These are phyloP conservation scores for Gambusia yucatana DNA, from an alignment of 2,797 vertebrate genomes.

Conservation along the genomic window DNA sequence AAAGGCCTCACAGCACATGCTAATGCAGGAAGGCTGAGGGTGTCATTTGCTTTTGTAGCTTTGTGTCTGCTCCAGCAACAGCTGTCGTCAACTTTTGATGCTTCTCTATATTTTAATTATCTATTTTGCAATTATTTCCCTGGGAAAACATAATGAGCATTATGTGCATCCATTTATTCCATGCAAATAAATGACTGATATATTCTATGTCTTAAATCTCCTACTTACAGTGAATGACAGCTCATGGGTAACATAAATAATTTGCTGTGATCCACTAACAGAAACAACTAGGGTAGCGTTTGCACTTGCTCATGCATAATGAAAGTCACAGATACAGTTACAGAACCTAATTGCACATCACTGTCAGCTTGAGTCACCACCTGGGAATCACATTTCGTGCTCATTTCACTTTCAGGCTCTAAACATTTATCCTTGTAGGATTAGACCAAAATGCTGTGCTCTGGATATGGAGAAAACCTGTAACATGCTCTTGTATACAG, in stretches of 20 bases:
- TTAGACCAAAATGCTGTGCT: slow-evolving; percentile 23
- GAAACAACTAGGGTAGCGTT: slow-evolving; percentile 49
- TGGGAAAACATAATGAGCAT: background rate
- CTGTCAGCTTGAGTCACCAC: slow-evolving; percentile 49
- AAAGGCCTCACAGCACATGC: background rate
- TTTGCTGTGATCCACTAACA: slow-evolving; percentile 40
- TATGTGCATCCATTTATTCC: background rate
- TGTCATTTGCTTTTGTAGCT: slow-evolving; percentile 15
- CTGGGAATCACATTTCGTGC: slow-evolving; percentile 74
- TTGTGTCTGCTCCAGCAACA: slow-evolving; percentile 31
- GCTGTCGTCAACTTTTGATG: slow-evolving; percentile 40
- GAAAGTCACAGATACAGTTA: slow-evolving; percentile 64
- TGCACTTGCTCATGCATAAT: slow-evolving; percentile 71
- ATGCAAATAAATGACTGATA: background rate
- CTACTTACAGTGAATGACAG: slow-evolving; percentile 23
- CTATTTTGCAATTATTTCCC: slow-evolving; percentile 2
- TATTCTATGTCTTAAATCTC: background rate
- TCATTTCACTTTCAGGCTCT: slow-evolving; percentile 79
- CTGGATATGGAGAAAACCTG: slow-evolving; percentile 22
- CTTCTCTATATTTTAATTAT: slow-evolving; percentile 5
- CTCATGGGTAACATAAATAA: slow-evolving; percentile 44
- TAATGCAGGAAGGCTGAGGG: slow-evolving; percentile 1
- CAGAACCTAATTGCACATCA: slow-evolving; percentile 62
- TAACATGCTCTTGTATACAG: background rate
- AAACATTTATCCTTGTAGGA: slow-evolving; percentile 34